phyloP scores from a whole-genome alignment of 2,888 invertebrate genomes.

The Harmothoe impar region DNA sequence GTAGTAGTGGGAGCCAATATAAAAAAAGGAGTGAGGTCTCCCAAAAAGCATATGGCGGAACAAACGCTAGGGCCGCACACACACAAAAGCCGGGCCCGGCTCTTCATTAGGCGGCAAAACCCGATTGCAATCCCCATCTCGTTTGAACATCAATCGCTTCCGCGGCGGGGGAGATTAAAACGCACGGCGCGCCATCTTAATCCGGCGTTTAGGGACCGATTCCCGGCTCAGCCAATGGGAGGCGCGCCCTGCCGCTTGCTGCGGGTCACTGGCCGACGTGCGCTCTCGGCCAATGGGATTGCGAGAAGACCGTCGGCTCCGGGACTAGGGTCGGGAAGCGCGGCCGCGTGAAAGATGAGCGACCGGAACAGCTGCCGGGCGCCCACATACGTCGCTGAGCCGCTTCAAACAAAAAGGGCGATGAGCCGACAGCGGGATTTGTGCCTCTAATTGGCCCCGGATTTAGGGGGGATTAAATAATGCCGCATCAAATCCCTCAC shows the following conservation, averaged over 20 bases:
- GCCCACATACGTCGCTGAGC: constrained; percentile 34
- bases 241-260: neutral
- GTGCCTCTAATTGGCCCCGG: constrained; percentile 52
- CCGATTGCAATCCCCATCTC: constrained; percentile 28
- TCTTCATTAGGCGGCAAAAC: constrained; percentile 19
- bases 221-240: constrained; percentile 51
- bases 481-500: constrained; percentile 42
- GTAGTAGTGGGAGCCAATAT: neutral
- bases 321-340: neutral
- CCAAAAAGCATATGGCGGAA: constrained; percentile 17
- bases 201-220: constrained; percentile 55
- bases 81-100: constrained; percentile 1
- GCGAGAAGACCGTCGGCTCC: neutral
- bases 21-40: neutral
- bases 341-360: neutral
- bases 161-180: constrained; percentile 40
- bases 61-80: neutral
- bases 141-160: constrained; percentile 60
- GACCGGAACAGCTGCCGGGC: neutral
- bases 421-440: constrained; percentile 19
- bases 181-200: constrained; percentile 22
- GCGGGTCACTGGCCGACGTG: constrained; percentile 28
- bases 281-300: constrained; percentile 39
- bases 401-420: constrained; percentile 49
- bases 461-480: constrained; percentile 56